Percentiles rank a stretch among this genome's conserved stretches.
These are phyloP conservation scores for Calypte anna DNA, from an alignment of 2,113 vertebrate genomes.

Conservation along the genomic window DNA sequence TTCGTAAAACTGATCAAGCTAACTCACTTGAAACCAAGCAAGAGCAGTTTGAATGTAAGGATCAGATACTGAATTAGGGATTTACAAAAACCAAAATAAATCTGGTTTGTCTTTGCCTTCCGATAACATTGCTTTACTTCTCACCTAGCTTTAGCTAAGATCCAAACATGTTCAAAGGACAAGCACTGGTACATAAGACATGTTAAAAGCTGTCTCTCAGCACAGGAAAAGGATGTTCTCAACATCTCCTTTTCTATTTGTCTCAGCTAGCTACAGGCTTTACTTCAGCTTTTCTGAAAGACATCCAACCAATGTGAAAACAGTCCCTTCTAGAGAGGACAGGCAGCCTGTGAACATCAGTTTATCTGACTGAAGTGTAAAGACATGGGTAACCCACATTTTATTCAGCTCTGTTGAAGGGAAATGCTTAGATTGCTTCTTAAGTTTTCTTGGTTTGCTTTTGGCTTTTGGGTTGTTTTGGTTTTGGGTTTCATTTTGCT, in stretches of 20 bases:
- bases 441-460: neutral
- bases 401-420: neutral
- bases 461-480: neutral
- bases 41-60: neutral
- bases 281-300: neutral
- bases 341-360: neutral
- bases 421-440: neutral
- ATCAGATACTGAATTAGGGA: neutral
- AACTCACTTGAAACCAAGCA: neutral
- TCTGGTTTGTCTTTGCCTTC: neutral
- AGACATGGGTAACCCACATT: neutral
- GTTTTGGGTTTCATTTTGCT: neutral
- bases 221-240: neutral
- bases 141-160: neutral
- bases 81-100: neutral
- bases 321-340: neutral
- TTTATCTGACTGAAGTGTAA: accelerated
- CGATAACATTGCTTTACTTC: neutral
- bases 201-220: neutral
- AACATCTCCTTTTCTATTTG: neutral
- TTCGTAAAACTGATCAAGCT: neutral
- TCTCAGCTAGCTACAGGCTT: neutral
- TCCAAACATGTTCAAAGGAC: neutral
- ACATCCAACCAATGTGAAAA: neutral
- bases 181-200: neutral